Percentiles rank a stretch among this genome's conserved stretches.
phyloP scores from a whole-genome alignment of 92 coral and sea anemone genomes.

The Epizoanthus scotinus region DNA sequence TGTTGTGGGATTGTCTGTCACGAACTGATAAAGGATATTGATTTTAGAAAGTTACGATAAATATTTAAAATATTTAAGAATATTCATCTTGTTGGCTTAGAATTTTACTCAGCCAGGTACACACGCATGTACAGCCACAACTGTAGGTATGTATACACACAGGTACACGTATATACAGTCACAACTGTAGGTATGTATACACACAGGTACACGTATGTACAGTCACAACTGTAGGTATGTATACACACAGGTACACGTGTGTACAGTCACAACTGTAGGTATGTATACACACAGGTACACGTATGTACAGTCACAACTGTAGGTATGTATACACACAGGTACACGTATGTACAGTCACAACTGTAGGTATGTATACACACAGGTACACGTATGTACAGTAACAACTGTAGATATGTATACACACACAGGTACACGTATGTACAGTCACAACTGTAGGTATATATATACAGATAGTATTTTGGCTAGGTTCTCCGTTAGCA shows the following conservation, averaged over 20 bases:
- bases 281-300: too few species aligned
- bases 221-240: neutral
- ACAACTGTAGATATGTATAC: neutral
- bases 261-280: too few species aligned
- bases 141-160: too few species aligned
- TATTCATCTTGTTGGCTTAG: neutral
- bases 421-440: too few species aligned
- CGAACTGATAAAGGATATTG: neutral
- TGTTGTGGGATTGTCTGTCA: neutral
- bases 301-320: neutral
- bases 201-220: too few species aligned
- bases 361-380: too few species aligned
- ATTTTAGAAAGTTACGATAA: conserved; percentile 8
- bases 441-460: neutral
- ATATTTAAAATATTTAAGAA: conserved; percentile 1
- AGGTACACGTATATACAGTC: too few species aligned
- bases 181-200: too few species aligned
- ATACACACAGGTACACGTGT: too few species aligned
- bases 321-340: too few species aligned
- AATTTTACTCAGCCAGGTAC: neutral
- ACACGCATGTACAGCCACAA: neutral
- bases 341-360: too few species aligned
- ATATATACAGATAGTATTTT: neutral
- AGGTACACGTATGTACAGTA: neutral
- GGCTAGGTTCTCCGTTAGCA: neutral